phyloP scores from a whole-genome alignment of 1,140 invertebrate genomes.

The Trissolcus basalis region DNA sequence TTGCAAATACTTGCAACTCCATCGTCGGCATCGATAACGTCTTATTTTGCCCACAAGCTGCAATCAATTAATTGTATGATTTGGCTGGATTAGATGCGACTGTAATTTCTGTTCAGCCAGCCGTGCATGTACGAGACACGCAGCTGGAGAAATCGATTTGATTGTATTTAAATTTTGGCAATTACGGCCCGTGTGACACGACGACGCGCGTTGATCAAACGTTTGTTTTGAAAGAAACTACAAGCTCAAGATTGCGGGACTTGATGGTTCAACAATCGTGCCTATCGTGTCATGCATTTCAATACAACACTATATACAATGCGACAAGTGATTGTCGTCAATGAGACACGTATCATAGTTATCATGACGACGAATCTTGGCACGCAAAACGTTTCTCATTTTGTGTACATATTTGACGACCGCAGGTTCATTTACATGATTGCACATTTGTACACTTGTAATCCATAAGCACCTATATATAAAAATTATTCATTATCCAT shows the following conservation, averaged over 20 bases:
- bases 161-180: slow-evolving; percentile 48
- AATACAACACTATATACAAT: slow-evolving; percentile 56
- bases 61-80: background rate
- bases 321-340: slow-evolving; percentile 61
- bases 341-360: slow-evolving; percentile 68
- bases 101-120: slow-evolving; percentile 12
- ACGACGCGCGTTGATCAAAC: slow-evolving; percentile 47
- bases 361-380: slow-evolving; percentile 63
- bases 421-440: slow-evolving; percentile 27
- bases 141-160: slow-evolving; percentile 25
- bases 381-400: slow-evolving; percentile 56
- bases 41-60: too few species aligned
- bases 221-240: slow-evolving; percentile 27
- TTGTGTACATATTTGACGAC: slow-evolving; percentile 38
- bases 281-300: slow-evolving; percentile 61
- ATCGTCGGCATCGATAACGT: too few species aligned
- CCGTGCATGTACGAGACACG: slow-evolving; percentile 20
- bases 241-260: slow-evolving; percentile 33
- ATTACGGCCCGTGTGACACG: slow-evolving; percentile 48
- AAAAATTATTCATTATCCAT: too few species aligned
- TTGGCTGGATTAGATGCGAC: background rate
- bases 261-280: slow-evolving; percentile 41
- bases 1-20: too few species aligned
- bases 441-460: slow-evolving; percentile 19
- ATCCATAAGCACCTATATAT: too few species aligned